A percentile compares a stretch with the other conserved stretches of the same genome.
phyloP scores from a whole-genome alignment of 2,888 invertebrate species.

The Chymomyza procnemis region DNA sequence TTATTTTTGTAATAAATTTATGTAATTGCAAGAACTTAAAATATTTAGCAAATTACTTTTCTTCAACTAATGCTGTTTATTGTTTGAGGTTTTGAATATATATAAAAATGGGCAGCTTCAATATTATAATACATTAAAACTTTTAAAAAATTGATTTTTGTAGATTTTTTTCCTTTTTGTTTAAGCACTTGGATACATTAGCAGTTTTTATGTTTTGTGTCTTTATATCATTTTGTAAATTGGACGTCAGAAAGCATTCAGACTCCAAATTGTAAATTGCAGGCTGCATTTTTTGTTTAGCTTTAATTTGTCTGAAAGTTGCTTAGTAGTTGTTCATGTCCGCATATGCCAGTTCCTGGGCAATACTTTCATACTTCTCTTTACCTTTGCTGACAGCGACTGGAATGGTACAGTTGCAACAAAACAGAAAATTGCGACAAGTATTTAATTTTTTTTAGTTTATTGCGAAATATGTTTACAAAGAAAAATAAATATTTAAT shows the following conservation, averaged over 20 bases:
- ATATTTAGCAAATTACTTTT: neutral
- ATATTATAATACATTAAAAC: slow-evolving; percentile 19
- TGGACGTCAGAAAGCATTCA: slow-evolving; percentile 26
- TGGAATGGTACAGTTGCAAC: slow-evolving; percentile 76
- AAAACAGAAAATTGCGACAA: slow-evolving; percentile 60
- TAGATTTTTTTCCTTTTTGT: neutral
- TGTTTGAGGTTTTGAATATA: slow-evolving; percentile 7
- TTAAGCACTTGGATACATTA: slow-evolving; percentile 10
- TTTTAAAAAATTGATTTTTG: slow-evolving; percentile 43
- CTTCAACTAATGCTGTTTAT: neutral
- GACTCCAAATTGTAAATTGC: slow-evolving; percentile 37
- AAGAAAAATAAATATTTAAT: slow-evolving; percentile 49
- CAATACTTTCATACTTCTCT: slow-evolving; percentile 98
- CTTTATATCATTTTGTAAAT: slow-evolving; percentile 29
- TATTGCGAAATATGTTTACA: slow-evolving; percentile 62
- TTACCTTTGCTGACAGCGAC: slow-evolving; percentile 93
- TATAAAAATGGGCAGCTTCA: slow-evolving; percentile 40
- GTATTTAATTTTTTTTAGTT: slow-evolving; percentile 44
- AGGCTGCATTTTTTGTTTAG: slow-evolving; percentile 38
- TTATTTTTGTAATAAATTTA: too few species aligned
- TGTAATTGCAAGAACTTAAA: too few species aligned
- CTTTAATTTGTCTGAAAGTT: slow-evolving; percentile 7
- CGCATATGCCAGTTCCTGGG: slow-evolving; percentile 98
- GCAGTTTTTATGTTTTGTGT: slow-evolving; percentile 25
- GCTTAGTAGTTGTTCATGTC: slow-evolving; percentile 86